phyloP scores from a whole-genome alignment of 2,888 invertebrate species.

The Syritta pipiens region DNA sequence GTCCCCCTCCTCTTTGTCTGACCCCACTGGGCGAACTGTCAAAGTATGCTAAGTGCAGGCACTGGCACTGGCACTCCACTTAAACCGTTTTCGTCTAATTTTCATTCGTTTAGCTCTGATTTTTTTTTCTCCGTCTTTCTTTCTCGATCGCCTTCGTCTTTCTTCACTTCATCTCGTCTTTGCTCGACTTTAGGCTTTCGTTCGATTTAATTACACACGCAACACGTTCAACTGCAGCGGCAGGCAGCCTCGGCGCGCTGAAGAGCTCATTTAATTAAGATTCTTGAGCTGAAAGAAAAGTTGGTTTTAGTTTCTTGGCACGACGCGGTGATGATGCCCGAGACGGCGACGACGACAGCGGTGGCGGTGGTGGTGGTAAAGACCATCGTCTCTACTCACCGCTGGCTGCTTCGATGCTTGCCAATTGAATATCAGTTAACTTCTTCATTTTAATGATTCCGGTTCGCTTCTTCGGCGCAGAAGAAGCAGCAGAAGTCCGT shows the following conservation, averaged over 20 bases:
- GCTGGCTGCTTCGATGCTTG: conserved; percentile 44
- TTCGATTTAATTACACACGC: conserved; percentile 62
- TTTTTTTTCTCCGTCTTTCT: conserved; percentile 37
- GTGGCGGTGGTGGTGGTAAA: neutral
- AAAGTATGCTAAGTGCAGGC: conserved; percentile 55
- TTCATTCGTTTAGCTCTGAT: conserved; percentile 66
- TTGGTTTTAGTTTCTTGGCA: conserved; percentile 64
- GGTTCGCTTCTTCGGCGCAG: conserved; percentile 59
- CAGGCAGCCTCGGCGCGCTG: neutral
- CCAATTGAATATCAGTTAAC: conserved; percentile 66
- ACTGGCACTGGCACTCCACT: conserved; percentile 11
- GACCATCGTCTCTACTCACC: conserved; percentile 3
- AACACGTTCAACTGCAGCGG: conserved; percentile 38
- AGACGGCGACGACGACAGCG: neutral
- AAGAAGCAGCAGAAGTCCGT: neutral
- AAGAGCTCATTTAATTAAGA: conserved; percentile 54
- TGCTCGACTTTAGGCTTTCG: conserved; percentile 47
- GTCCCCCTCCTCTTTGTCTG: neutral
- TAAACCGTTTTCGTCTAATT: conserved; percentile 60
- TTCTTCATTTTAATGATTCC: conserved; percentile 66
- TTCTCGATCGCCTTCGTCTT: neutral
- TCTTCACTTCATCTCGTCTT: neutral
- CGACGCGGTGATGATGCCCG: conserved; percentile 19
- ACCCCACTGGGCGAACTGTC: conserved; percentile 34
- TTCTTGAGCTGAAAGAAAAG: conserved; percentile 63